These are phyloP conservation scores for Carcina quercana DNA, from an alignment of 2,888 invertebrate species.

Conservation along the genomic window DNA sequence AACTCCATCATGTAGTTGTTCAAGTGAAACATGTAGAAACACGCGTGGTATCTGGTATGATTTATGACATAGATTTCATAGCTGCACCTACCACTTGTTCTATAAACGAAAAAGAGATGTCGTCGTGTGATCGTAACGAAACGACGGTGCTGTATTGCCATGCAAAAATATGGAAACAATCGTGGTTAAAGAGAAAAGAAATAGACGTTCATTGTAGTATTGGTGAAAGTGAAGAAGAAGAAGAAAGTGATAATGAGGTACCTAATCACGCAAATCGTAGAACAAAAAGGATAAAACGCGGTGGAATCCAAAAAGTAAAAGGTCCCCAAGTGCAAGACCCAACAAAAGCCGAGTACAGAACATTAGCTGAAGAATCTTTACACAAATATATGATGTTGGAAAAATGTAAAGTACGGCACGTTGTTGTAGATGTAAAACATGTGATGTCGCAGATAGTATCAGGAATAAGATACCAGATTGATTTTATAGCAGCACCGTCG, in stretches of 20 bases:
- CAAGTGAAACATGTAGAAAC: constrained; percentile 30
- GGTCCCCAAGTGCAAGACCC: constrained; percentile 23
- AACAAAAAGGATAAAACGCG: too few relatives aligned
- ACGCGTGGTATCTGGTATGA: constrained; percentile 33
- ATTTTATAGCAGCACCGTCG: constrained; percentile 16
- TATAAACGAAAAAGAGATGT: constrained; percentile 16
- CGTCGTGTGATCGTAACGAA: constrained; percentile 19
- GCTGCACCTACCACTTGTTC: constrained; percentile 22
- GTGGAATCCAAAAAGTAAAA: too few relatives aligned
- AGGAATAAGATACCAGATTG: constrained; percentile 59
- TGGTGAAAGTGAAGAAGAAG: constrained; percentile 14
- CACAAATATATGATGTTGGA: constrained; percentile 17
- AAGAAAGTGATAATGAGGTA: constrained; percentile 8
- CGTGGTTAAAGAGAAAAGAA: constrained; percentile 59
- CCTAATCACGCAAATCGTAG: too few relatives aligned
- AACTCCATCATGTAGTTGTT: constrained; percentile 24
- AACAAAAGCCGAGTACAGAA: constrained; percentile 22
- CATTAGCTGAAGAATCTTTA: constrained; percentile 33
- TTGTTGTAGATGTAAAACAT: constrained; percentile 33
- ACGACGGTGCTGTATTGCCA: constrained; percentile 41
- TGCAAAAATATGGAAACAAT: constrained; percentile 66
- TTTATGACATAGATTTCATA: constrained; percentile 34
- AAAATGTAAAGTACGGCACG: constrained; percentile 12
- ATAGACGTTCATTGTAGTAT: constrained; percentile 43
- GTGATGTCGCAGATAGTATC: constrained; percentile 57